Percentiles rank a stretch among this genome's conserved stretches.
These are phyloP conservation scores for Gymnopithys bicolor DNA, from an alignment of 2,797 vertebrate species.

Conservation along the genomic window DNA sequence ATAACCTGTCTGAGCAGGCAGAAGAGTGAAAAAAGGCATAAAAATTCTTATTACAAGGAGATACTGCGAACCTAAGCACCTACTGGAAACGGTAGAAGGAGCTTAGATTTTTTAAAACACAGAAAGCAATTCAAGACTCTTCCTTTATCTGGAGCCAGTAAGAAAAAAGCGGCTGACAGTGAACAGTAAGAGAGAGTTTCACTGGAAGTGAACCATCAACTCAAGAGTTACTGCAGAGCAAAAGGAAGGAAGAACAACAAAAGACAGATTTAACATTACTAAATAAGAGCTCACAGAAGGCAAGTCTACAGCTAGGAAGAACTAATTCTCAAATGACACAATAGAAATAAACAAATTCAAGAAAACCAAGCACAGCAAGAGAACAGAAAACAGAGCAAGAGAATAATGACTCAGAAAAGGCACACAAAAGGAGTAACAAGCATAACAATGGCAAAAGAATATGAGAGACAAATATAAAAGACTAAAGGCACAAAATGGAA, in stretches of 20 bases:
- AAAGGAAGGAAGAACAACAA: slow-evolving; percentile 23
- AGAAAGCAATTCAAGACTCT: background rate
- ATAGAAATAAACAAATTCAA: slow-evolving; percentile 15
- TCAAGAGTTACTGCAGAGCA: background rate
- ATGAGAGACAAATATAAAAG: background rate
- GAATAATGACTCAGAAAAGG: background rate
- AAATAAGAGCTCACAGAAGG: background rate
- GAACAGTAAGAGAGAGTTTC: background rate
- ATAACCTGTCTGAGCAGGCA: background rate
- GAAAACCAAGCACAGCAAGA: slow-evolving; percentile 16
- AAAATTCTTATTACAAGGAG: background rate
- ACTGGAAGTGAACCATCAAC: background rate
- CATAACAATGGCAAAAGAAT: background rate
- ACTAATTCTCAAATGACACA: slow-evolving; percentile 25
- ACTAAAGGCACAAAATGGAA: background rate
- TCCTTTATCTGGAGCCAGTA: background rate
- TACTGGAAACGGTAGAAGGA: background rate
- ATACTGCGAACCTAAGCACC: background rate
- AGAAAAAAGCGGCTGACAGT: background rate
- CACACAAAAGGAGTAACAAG: background rate
- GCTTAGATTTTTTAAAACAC: background rate
- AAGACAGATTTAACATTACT: background rate
- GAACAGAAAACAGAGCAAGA: background rate
- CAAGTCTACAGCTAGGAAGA: background rate
- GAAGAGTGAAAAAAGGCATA: background rate